These are phyloP conservation scores for Trachurus trachurus DNA, from an alignment of 2,797 vertebrate genomes.

Conservation along the genomic window DNA sequence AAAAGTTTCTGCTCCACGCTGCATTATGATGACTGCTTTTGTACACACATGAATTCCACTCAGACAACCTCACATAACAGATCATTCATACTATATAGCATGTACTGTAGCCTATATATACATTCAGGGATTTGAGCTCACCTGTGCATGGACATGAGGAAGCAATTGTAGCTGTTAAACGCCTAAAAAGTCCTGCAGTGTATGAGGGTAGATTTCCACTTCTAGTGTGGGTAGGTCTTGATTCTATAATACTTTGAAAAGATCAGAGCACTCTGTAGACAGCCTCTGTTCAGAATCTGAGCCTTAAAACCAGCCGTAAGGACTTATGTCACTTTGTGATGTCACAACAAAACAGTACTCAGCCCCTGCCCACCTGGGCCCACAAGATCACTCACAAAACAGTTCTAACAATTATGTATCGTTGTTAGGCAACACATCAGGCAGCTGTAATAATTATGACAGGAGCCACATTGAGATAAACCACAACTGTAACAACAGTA, in stretches of 20 bases:
- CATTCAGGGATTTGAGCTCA: neutral
- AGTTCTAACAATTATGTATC: too few relatives aligned
- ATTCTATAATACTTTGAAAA: too few relatives aligned
- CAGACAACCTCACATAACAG: neutral
- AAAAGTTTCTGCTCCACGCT: neutral
- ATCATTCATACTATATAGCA: constrained; percentile 11
- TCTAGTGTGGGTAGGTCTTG: neutral
- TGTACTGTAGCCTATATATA: neutral
- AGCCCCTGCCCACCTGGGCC: too few relatives aligned
- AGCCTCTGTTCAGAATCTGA: neutral
- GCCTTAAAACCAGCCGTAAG: neutral
- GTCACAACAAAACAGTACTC: too few relatives aligned
- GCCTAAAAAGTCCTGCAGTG: neutral
- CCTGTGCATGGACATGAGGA: neutral
- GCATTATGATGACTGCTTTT: constrained; percentile 6
- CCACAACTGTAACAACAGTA: too few relatives aligned
- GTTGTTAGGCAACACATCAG: too few relatives aligned
- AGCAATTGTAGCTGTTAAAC: neutral
- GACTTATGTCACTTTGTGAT: neutral
- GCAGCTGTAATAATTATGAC: too few relatives aligned
- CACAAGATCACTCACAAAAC: too few relatives aligned
- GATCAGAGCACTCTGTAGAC: neutral
- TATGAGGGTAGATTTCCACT: neutral
- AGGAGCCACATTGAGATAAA: too few relatives aligned
- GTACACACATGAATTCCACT: neutral